A percentile compares a stretch with the other conserved stretches of the same genome.
Evolutionary conservation across 2,113 vertebrate species (phyloP).

Genomic region (Microcebus murinus): DNA sequence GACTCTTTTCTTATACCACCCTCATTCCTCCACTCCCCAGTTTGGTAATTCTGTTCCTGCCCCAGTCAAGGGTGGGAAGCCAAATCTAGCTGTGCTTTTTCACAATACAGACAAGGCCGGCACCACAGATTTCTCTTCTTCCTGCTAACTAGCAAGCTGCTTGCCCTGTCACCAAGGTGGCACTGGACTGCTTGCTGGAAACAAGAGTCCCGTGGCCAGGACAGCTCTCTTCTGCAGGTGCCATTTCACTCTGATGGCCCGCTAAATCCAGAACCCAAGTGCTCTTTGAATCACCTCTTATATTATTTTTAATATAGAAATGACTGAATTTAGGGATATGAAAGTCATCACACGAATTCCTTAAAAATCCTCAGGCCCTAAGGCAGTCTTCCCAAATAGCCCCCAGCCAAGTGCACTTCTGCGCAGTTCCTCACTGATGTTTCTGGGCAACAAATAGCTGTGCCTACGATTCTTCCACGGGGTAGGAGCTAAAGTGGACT

Average conservation of each 20-base stretch:
- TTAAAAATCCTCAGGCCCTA: background rate
- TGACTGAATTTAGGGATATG: background rate
- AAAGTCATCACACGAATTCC: background rate
- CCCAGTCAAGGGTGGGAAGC: background rate
- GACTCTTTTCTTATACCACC: background rate
- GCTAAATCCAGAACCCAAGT: background rate
- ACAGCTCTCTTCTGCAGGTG: background rate
- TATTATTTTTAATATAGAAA: background rate
- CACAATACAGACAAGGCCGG: background rate
- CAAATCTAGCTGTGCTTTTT: slow-evolving; percentile 59
- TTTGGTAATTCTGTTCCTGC: slow-evolving; percentile 10
- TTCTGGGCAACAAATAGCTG: background rate
- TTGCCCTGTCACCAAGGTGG: background rate
- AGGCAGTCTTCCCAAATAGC: background rate
- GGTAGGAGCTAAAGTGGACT: background rate
- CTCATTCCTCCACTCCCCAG: background rate
- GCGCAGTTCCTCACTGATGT: background rate
- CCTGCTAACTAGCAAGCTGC: slow-evolving; percentile 33
- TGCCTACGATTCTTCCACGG: background rate
- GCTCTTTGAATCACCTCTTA: background rate
- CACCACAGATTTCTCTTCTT: slow-evolving; percentile 20
- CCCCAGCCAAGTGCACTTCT: background rate
- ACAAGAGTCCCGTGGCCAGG: background rate
- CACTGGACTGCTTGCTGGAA: background rate
- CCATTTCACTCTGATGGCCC: background rate